Percentiles rank a stretch among this genome's conserved stretches.
These are phyloP conservation scores for Phanerotoma sp. DNA, from an alignment of 2,888 invertebrate genomes.

Conservation along the genomic window DNA sequence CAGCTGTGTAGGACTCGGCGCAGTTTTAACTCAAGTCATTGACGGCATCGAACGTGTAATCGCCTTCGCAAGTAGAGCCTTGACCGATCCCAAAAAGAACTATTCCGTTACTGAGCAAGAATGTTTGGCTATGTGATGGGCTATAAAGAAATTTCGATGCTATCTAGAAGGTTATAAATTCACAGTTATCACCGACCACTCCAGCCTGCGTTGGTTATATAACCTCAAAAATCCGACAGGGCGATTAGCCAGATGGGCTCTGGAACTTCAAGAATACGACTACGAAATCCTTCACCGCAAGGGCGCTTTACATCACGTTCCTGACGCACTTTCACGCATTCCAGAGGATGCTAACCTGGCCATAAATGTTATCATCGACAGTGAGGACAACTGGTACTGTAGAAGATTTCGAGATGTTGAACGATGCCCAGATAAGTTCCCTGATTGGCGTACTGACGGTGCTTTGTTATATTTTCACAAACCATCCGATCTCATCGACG, in stretches of 20 bases:
- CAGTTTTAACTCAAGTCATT: constrained; percentile 32
- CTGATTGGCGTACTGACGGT: constrained; percentile 1
- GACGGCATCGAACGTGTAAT: constrained; percentile 32
- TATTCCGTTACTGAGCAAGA: constrained; percentile 36
- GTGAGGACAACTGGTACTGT: constrained; percentile 6
- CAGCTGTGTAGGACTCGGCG: constrained; percentile 26
- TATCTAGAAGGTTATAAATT: constrained; percentile 35
- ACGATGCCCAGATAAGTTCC: not conserved
- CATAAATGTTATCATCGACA: too few relatives aligned
- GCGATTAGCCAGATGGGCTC: constrained; percentile 35
- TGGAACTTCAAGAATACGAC: constrained; percentile 31
- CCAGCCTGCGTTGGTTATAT: constrained; percentile 35
- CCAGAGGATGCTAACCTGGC: too few relatives aligned
- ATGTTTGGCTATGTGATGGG: constrained; percentile 36
- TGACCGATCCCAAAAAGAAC: constrained; percentile 30
- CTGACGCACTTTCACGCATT: constrained; percentile 28
- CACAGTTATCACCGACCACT: constrained; percentile 35
- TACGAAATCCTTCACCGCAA: constrained; percentile 22
- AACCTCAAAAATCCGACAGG: constrained; percentile 34
- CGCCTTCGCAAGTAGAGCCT: constrained; percentile 34
- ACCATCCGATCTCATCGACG: not conserved
- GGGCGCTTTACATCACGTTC: constrained; percentile 23
- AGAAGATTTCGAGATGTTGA: not conserved
- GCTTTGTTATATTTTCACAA: not conserved
- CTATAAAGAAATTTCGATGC: constrained; percentile 31